These are phyloP conservation scores for Rana temporaria DNA, from an alignment of 2,113 vertebrate genomes.

Conservation along the genomic window DNA sequence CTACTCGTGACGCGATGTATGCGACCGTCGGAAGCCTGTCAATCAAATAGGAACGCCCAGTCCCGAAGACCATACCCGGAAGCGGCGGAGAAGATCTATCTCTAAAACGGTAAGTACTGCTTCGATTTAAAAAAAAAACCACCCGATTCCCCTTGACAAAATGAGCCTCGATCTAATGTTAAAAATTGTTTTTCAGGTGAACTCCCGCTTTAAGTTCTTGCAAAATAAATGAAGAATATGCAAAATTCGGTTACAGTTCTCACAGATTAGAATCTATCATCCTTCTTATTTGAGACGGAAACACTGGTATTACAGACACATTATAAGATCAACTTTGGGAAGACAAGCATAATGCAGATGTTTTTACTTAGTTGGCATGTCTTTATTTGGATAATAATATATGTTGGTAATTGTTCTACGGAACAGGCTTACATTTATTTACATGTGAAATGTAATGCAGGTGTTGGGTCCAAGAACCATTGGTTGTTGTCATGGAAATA, in stretches of 20 bases:
- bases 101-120: too few relatives aligned
- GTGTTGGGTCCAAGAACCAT: neutral
- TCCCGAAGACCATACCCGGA: too few relatives aligned
- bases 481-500: constrained; percentile 21
- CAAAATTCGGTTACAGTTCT: neutral
- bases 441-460: constrained; percentile 36
- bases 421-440: constrained; percentile 48
- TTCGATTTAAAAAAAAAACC: too few relatives aligned
- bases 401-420: constrained; percentile 45
- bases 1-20: too few relatives aligned
- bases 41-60: too few relatives aligned
- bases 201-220: too few relatives aligned
- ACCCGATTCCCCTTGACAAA: too few relatives aligned
- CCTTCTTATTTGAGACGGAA: constrained; percentile 14
- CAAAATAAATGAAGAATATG: too few relatives aligned
- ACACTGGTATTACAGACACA: constrained; percentile 6
- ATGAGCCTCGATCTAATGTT: too few relatives aligned
- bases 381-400: constrained; percentile 48
- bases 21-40: too few relatives aligned
- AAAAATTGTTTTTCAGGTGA: too few relatives aligned
- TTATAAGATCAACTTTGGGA: constrained; percentile 26
- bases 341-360: constrained; percentile 15
- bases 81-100: too few relatives aligned
- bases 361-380: constrained; percentile 21
- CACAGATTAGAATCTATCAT: constrained; percentile 13